phyloP scores from a whole-genome alignment of 2,113 vertebrate species.

The Camelus bactrianus region DNA sequence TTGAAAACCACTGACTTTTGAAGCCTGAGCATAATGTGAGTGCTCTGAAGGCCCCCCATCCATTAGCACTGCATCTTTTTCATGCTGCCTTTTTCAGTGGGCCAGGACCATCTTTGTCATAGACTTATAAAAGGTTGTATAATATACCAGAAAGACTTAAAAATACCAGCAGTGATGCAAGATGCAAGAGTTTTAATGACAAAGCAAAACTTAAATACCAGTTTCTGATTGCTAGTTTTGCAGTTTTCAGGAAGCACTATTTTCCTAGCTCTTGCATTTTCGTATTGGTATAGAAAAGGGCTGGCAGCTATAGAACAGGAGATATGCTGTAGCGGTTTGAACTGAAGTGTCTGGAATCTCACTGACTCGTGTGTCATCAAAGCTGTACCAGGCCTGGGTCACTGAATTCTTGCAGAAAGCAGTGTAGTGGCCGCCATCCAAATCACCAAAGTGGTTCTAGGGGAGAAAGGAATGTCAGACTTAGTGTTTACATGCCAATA shows the following conservation, averaged over 20 bases:
- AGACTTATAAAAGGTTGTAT: not conserved
- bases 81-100: not conserved
- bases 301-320: slow-evolving; percentile 91
- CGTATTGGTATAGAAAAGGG: slow-evolving; percentile 81
- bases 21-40: not conserved
- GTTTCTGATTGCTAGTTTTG: not conserved
- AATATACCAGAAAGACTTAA: slow-evolving; percentile 46
- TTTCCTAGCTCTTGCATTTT: slow-evolving; percentile 66
- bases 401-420: slow-evolving; percentile 90
- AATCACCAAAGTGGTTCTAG: slow-evolving; percentile 92
- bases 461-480: slow-evolving; percentile 32
- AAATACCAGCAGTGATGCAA: not conserved
- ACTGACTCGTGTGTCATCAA: slow-evolving; percentile 88
- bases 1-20: not conserved
- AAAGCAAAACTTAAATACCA: not conserved
- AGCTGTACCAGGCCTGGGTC: slow-evolving; percentile 89
- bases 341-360: slow-evolving; percentile 86
- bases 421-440: slow-evolving; percentile 93
- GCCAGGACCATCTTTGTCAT: not conserved
- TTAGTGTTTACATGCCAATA: not conserved
- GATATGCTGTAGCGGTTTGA: slow-evolving; percentile 89
- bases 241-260: not conserved
- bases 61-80: not conserved
- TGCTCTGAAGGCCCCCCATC: not conserved
- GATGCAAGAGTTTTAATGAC: slow-evolving; percentile 79